phyloP scores from a whole-genome alignment of 2,113 vertebrate genomes.

The Mastomys natalensis region DNA sequence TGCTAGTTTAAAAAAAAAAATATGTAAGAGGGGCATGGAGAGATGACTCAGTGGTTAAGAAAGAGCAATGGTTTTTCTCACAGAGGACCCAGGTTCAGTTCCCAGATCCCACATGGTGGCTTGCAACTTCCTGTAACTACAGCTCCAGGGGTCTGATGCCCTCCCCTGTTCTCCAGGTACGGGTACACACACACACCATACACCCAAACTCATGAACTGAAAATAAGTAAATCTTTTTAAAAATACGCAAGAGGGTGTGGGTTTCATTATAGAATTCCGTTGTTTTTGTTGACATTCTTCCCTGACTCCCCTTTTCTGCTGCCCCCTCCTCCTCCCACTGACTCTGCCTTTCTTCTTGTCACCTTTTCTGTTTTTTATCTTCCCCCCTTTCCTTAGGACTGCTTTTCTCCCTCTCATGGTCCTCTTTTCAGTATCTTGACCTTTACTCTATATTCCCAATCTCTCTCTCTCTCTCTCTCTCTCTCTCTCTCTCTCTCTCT shows the following conservation, averaged over 20 bases:
- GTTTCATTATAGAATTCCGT: background rate
- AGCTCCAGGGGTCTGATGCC: background rate
- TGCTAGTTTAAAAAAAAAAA: background rate
- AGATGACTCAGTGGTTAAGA: background rate
- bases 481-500: no score
- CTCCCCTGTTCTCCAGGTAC: background rate
- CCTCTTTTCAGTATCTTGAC: background rate
- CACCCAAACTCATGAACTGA: background rate
- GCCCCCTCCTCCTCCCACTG: background rate
- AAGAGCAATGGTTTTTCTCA: background rate
- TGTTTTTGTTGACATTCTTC: background rate
- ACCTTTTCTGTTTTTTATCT: background rate
- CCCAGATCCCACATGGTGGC: background rate
- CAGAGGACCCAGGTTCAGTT: background rate
- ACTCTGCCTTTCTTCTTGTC: no score
- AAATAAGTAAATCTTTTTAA: background rate
- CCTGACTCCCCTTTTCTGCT: background rate
- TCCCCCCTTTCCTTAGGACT: no score
- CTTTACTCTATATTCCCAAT: background rate
- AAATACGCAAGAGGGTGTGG: background rate
- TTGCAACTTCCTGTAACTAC: background rate
- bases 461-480: no score
- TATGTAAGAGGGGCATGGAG: background rate
- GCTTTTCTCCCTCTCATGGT: background rate
- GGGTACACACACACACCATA: background rate